Conservation (phyloP, 2,888 invertebrate genomes). For the Eilema griseolum region DNA sequence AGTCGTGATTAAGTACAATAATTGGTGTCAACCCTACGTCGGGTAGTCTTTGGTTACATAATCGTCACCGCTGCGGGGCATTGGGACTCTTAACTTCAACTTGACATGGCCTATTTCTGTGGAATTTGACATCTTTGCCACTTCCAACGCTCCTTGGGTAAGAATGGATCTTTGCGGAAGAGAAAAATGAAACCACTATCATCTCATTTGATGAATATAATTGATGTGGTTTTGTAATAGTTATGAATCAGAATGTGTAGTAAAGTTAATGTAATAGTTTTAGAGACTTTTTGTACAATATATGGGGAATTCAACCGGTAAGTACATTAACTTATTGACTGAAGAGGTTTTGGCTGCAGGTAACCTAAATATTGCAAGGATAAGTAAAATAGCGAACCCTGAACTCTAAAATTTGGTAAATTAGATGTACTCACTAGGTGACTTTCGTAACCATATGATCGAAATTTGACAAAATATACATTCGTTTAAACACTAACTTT, state of each 20-base stretch:
- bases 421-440: not conserved
- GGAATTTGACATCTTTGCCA: conserved; percentile 76
- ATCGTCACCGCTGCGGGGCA: conserved; percentile 77
- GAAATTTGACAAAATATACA: not conserved
- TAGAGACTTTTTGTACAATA: not conserved
- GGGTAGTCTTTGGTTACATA: conserved; percentile 76
- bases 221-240: not conserved
- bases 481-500: not conserved
- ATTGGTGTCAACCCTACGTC: conserved; percentile 63
- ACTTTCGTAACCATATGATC: not conserved
- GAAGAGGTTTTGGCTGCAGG: not conserved
- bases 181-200: conserved; percentile 26
- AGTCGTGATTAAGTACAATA: not conserved
- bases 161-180: conserved; percentile 46
- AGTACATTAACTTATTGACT: not conserved
- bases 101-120: conserved; percentile 83
- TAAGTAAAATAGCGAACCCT: no score
- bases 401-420: no score
- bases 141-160: conserved; percentile 59
- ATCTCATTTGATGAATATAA: conserved; percentile 13
- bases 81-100: conserved; percentile 79
- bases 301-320: not conserved
- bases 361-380: no score
- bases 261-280: not conserved
- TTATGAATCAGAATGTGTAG: not conserved